Base-by-base conservation (phyloP, 2,888 invertebrate genomes). In the Diplazon laetatorius region DNA sequence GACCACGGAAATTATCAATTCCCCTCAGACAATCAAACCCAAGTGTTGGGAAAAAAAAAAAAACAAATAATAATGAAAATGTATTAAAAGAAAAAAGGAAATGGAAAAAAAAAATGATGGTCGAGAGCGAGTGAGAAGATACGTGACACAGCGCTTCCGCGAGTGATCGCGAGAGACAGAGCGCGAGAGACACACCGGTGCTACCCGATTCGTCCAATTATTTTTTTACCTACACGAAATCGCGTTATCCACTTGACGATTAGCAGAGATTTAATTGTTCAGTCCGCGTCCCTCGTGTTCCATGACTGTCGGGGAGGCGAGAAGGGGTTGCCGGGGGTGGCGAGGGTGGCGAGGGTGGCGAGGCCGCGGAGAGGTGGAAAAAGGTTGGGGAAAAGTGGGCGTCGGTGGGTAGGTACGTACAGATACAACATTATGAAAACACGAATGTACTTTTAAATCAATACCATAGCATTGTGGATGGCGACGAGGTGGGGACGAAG, bases 371-470 rank as follows among this genome's bases (percentile, higher is more conserved):
- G 62, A 80, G 82, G 78, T 81, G 82, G 83, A 82, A 82, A 85
- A 78, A 69, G 66, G 78, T 75, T 73, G 77, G 86, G 85, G 84
- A 76, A 85, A 83, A 88, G 87, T 88, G 88, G 87, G 88, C 89
- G 88, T 89, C 89, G 87, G 85, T 85, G 86, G 84, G 85, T 85
- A 85, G 84, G 85, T 86, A 86, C 85, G 89, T 89, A 89, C 89
- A 90, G 90, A 90, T 90, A 90, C 90, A 89, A 90, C 90, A 91
- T 90, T 90, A 91, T 91, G 91, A 91, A 91, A 91, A 91, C 91
- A 90, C 90, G 90, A 91, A 90, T 91, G 90, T 90, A 91, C 90
- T 91, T 91, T 91, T 91, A 90, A 91, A 91, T 91, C 91, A 91
- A 91, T 91, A 91, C 90, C 91, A 91, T 91, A 91, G 90, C 89